Percentiles rank a stretch among this genome's conserved stretches.
phyloP scores from a whole-genome alignment of 1,140 invertebrate species.

The Hycleus cichorii region DNA sequence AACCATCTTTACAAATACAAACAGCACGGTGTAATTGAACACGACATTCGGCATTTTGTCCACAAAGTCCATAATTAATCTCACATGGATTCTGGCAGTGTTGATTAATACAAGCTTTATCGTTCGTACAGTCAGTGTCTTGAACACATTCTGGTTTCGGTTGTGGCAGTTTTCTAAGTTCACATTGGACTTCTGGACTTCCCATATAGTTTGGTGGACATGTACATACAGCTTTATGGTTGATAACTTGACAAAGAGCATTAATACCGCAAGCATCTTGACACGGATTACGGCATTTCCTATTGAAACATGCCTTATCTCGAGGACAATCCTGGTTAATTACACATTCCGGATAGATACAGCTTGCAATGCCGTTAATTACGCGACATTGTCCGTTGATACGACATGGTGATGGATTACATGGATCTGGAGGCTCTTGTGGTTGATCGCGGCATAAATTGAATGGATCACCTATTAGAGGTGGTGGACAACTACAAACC shows the following conservation, averaged over 20 bases:
- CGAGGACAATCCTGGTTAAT: conserved; percentile 77
- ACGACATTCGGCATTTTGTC: conserved; percentile 72
- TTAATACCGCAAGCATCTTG: conserved; percentile 75
- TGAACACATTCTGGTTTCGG: conserved; percentile 68
- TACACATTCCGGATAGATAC: conserved; percentile 78
- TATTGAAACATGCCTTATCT: conserved; percentile 70
- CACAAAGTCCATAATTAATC: conserved; percentile 58
- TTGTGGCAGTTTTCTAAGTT: conserved; percentile 41
- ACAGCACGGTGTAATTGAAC: conserved; percentile 73
- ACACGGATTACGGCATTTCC: conserved; percentile 77
- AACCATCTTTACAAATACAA: conserved; percentile 76
- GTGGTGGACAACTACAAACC: conserved; percentile 65
- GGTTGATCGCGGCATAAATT: conserved; percentile 53
- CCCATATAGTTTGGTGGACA: conserved; percentile 74
- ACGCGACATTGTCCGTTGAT: conserved; percentile 73
- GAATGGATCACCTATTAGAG: conserved; percentile 69
- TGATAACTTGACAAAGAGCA: conserved; percentile 72
- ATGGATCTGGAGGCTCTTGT: conserved; percentile 55
- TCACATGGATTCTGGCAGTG: conserved; percentile 72
- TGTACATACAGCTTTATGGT: conserved; percentile 73
- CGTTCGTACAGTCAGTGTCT: conserved; percentile 75
- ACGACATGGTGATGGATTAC: conserved; percentile 72
- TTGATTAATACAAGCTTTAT: conserved; percentile 74
- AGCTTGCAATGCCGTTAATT: conserved; percentile 58
- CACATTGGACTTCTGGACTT: conserved; percentile 68